These are phyloP conservation scores for Drosophila nasuta DNA, from an alignment of 1,140 invertebrate genomes.

Conservation along the genomic window DNA sequence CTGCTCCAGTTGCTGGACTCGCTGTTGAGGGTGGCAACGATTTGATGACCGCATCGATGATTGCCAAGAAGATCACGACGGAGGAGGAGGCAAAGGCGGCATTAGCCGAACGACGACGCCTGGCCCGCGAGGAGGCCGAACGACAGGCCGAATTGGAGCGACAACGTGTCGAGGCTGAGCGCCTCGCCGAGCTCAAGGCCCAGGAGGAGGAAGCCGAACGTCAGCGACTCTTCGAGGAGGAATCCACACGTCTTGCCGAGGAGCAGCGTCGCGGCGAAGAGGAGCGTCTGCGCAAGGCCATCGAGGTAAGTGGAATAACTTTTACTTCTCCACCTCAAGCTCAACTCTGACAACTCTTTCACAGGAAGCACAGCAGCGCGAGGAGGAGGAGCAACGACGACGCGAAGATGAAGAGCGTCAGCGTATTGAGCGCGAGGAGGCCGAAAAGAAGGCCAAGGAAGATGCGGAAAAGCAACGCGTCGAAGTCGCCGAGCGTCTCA, in stretches of 20 bases:
- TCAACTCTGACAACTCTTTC: neutral
- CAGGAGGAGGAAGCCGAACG: constrained; percentile 94
- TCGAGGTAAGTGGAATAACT: constrained; percentile 86
- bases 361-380: constrained; percentile 87
- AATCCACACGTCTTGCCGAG: constrained; percentile 89
- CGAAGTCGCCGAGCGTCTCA: constrained; percentile 90
- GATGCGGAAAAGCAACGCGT: constrained; percentile 91
- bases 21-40: constrained; percentile 52
- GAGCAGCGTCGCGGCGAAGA: constrained; percentile 91
- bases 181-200: constrained; percentile 90
- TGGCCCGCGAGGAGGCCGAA: constrained; percentile 94
- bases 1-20: constrained; percentile 3
- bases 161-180: constrained; percentile 89
- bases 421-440: constrained; percentile 91
- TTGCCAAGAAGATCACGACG: constrained; percentile 90
- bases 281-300: constrained; percentile 90
- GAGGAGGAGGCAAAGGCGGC: constrained; percentile 96
- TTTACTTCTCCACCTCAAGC: neutral
- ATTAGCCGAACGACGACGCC: constrained; percentile 92
- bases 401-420: constrained; percentile 89
- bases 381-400: constrained; percentile 88
- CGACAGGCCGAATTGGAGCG: constrained; percentile 93
- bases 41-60: constrained; percentile 87
- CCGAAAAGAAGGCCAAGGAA: constrained; percentile 90
- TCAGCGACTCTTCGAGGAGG: constrained; percentile 91